Percentiles rank a stretch among this genome's conserved stretches.
phyloP scores from a whole-genome alignment of 2,113 vertebrate genomes.

The Himantopus leucocephalus region DNA sequence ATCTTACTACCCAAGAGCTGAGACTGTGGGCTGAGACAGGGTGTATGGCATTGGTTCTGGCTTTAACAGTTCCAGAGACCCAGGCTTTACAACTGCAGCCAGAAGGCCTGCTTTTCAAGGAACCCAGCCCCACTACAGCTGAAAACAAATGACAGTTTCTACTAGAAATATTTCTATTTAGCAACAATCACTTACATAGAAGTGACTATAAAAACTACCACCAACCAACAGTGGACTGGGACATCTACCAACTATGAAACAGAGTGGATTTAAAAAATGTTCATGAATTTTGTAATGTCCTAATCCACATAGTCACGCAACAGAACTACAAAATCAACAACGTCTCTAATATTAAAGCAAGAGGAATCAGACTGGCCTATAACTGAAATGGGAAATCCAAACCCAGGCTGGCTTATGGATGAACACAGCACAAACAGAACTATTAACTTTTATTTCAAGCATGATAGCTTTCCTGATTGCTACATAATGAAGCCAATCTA shows the following conservation, averaged over 20 bases:
- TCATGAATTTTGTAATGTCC: neutral
- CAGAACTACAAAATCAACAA: conserved; percentile 22
- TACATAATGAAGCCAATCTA: neutral
- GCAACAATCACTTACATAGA: conserved; percentile 1
- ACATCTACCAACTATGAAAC: neutral
- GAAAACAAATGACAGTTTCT: neutral
- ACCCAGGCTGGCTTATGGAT: neutral
- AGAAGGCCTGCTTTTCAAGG: neutral
- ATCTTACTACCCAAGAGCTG: neutral
- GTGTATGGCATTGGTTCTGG: neutral
- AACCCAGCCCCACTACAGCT: neutral
- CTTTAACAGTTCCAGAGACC: neutral
- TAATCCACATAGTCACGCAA: neutral
- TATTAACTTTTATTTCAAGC: conserved; percentile 9
- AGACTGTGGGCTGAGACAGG: neutral
- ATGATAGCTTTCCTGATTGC: neutral
- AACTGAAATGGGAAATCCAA: conserved; percentile 23
- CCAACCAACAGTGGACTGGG: neutral
- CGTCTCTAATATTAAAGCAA: neutral
- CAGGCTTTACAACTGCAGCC: neutral
- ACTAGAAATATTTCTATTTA: neutral
- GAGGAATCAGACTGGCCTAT: neutral
- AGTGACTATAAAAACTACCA: neutral
- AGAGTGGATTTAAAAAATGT: neutral
- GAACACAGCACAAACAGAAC: conserved; percentile 32